phyloP scores from a whole-genome alignment of 92 coral and sea anemone genomes.

The Palythoa grandis region DNA sequence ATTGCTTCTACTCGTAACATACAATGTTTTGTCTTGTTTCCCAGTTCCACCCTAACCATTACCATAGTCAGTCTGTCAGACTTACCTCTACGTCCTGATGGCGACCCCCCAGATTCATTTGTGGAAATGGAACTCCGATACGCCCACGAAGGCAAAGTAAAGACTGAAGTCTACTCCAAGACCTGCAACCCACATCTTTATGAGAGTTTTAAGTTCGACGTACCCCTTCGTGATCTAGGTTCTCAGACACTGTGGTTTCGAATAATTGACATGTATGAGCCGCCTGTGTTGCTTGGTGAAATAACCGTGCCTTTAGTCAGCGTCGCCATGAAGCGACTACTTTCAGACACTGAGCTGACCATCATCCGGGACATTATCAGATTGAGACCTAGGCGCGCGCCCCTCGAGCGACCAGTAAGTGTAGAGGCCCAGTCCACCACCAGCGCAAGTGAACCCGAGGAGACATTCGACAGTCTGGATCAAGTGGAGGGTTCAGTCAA shows the following conservation, averaged over 20 bases:
- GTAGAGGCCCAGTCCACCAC: slow-evolving; percentile 78
- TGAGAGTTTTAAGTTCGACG: slow-evolving; percentile 95
- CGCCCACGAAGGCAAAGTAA: slow-evolving; percentile 83
- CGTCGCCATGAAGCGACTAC: slow-evolving; percentile 86
- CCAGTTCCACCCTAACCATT: slow-evolving; percentile 83
- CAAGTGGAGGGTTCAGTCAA: slow-evolving; percentile 57
- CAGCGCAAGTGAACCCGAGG: slow-evolving; percentile 74
- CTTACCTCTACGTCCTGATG: slow-evolving; percentile 80
- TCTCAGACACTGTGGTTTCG: slow-evolving; percentile 90
- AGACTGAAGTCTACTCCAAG: slow-evolving; percentile 81
- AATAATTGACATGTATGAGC: slow-evolving; percentile 85
- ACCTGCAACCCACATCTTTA: slow-evolving; percentile 89
- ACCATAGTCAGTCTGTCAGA: slow-evolving; percentile 88
- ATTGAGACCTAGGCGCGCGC: slow-evolving; percentile 70
- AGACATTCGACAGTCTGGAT: slow-evolving; percentile 58
- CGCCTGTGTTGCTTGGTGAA: slow-evolving; percentile 80
- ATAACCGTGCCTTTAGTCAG: slow-evolving; percentile 86
- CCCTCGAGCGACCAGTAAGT: slow-evolving; percentile 59
- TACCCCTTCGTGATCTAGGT: slow-evolving; percentile 91
- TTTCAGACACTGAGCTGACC: slow-evolving; percentile 92
- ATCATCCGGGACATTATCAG: slow-evolving; percentile 84
- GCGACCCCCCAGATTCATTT: slow-evolving; percentile 81
- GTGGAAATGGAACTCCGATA: slow-evolving; percentile 85
- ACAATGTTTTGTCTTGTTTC: not conserved
- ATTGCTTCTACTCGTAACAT: no score